Evolutionary conservation across 2,888 invertebrate genomes (phyloP), one percentile per base, ranked within the genome.

Genomic region (Phlogophora meticulosa): DNA sequence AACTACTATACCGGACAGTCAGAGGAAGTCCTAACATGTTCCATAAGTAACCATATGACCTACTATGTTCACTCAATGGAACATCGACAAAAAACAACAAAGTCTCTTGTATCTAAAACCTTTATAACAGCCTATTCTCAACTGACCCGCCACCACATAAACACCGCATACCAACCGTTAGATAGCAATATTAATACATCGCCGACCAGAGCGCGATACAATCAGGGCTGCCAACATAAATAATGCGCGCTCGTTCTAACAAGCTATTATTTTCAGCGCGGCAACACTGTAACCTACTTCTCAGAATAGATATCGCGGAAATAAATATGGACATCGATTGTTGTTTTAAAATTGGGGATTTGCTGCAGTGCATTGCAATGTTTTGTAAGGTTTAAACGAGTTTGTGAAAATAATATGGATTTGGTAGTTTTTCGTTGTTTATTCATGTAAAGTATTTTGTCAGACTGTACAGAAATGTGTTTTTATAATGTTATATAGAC

Each of bases 211-310:
- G 38, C 52, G 61, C 79, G 80, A 79, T 79, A 76, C 78, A 72
- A 78, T 80, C 81, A 59, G 81, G 51, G 67, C 48, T 78, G 73
- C 81, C 74, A 80, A 68, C 67, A 72, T 82, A 80, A 82, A 80
- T 80, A 76, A 82, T 72, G 66, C 57, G 52, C 67, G 78, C 74
- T 78, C 63, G 68, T 53, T 69, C 62, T 68, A 83, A 75, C 62
- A 68, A 68, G 61, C 67, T 64, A 66, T 64, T 76, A 76, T 70
- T 83, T 75, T 62, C 51, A 66, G 43, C 76, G 60, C 53, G 68
- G 75, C 56, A 81, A 67, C 75, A 64, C 56, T 72, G 72, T 71
- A 76, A 72, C 83, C 80, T 55, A 82, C 52, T 68, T 76, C 57
- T 28, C 9, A 17, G 62, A 67, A 76, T 57, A 80, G 61, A 61